Conservation (phyloP, 2,797 vertebrate genomes). For the Falco peregrinus region DNA sequence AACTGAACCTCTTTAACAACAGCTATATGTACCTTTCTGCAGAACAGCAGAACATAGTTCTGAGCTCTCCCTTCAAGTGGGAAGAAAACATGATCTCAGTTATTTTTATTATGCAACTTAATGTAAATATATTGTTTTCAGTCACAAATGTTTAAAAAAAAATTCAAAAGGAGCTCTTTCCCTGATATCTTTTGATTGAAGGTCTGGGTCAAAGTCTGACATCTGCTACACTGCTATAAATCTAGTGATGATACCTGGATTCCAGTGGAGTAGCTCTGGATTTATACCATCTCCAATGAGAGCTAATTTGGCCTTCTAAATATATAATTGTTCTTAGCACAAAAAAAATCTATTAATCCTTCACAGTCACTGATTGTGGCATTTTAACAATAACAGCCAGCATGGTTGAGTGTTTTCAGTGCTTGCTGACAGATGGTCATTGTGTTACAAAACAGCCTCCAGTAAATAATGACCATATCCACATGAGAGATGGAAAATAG, state of each 20-base stretch:
- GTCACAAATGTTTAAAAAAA: not conserved
- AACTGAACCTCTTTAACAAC: not conserved
- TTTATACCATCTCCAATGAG: conserved; percentile 1
- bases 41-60: not conserved
- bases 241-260: not conserved
- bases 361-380: conserved; percentile 26
- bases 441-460: conserved; percentile 50
- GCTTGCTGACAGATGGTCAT: conserved; percentile 59
- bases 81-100: not conserved
- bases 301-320: conserved; percentile 31
- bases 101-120: not conserved
- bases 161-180: not conserved
- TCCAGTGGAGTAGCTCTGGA: not conserved
- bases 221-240: not conserved
- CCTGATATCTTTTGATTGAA: not conserved
- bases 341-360: conserved; percentile 28
- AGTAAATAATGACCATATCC: conserved; percentile 62
- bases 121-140: not conserved
- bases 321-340: not conserved
- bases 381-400: conserved; percentile 52
- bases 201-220: not conserved
- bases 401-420: conserved; percentile 41
- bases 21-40: not conserved
- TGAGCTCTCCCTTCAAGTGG: not conserved
- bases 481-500: conserved; percentile 42